A percentile compares a stretch with the other conserved stretches of the same genome.
Conservation (phyloP, 2,797 vertebrate genomes). For the Cossypha dichroa region DNA sequence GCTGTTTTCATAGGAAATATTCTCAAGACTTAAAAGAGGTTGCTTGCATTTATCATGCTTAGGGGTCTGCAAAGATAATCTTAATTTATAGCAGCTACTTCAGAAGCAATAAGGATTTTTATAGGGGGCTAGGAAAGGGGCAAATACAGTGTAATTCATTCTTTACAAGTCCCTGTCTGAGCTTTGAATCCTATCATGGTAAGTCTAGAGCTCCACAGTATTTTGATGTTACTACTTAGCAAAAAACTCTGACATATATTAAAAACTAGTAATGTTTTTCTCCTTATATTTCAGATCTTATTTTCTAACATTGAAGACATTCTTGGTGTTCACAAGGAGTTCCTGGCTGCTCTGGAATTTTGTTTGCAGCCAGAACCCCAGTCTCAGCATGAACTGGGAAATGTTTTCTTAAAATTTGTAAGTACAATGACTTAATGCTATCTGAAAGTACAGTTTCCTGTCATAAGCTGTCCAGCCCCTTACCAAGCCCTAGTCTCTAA, state of each 20-base stretch:
- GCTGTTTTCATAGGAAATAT: background rate
- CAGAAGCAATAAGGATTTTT: background rate
- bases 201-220: background rate
- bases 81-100: background rate
- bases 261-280: background rate
- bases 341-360: conserved; percentile 88
- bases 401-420: conserved; percentile 95
- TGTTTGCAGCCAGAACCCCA: conserved; percentile 93
- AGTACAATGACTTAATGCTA: conserved; percentile 76
- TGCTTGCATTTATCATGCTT: background rate
- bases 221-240: background rate
- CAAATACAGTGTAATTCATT: background rate
- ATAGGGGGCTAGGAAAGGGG: background rate
- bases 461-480: background rate
- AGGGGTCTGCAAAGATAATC: background rate
- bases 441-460: conserved; percentile 76
- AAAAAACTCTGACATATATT: background rate
- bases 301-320: conserved; percentile 99
- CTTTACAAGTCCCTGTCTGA: background rate
- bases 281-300: conserved; percentile 83
- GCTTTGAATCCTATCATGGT: background rate
- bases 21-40: background rate
- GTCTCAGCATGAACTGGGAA: conserved; percentile 91
- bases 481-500: conserved; percentile 66
- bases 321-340: conserved; percentile 91